Evolutionary conservation across 2,888 invertebrate genomes (phyloP), one percentile per base, ranked within the genome.

Genomic region (Tortricodes alternella): DNA sequence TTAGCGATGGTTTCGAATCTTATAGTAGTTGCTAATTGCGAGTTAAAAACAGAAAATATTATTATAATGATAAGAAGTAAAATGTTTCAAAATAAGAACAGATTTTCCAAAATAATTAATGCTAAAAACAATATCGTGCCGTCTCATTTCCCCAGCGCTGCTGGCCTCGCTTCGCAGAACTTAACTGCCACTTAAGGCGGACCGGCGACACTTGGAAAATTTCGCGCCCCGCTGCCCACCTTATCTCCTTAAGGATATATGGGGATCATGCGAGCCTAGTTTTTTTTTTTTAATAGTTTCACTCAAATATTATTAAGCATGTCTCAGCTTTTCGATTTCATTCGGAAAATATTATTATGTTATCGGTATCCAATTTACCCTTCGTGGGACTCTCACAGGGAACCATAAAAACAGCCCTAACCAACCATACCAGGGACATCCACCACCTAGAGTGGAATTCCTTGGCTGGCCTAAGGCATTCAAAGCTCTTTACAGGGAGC

Each of bases 151-250:
- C 15, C 41, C 34, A 46, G 18, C 38, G 29, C 49, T n/a, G n/a
- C n/a, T 19, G 16, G 35, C 35, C 24, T 11, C 44, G 9, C 18
- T 8, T 1, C n/a, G 18, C 21, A 34, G n/a, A 6, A 23, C 34
- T 18, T 55, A 55, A 55, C 53, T 39, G 35, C 41, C 48, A 48
- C 53, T 55, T 34, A 46, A 48, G 51, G 50, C 46, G 53, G 65
- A 44, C 61, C 70, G 65, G 68, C 73, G 76, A 77, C 82, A 82
- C 81, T 83, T 79, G 85, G 80, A 78, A 79, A 78, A 85, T 85
- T 84, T 82, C 82, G 78, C 81, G 82, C 76, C 71, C 68, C 67
- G 76, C 71, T 78, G 75, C 61, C 52, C 68, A 58, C 65, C 71
- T 73, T 81, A 78, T 80, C 77, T 64, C 69, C 62, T 66, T 63